These are phyloP conservation scores for Emydoidea blandingii DNA, from an alignment of 2,797 vertebrate genomes.

Conservation along the genomic window DNA sequence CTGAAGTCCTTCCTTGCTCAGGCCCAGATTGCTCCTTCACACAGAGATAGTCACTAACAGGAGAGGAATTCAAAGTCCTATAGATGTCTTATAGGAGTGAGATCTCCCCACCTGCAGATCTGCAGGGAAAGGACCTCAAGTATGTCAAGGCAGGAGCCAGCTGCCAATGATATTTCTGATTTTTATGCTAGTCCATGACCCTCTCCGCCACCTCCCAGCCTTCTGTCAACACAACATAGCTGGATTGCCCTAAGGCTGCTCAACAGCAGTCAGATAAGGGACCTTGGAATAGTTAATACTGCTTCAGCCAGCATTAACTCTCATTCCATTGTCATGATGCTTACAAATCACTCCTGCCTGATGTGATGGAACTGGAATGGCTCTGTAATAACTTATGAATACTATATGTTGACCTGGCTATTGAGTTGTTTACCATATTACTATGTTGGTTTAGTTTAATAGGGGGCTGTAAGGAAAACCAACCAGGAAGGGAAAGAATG, in stretches of 20 bases:
- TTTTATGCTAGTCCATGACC: neutral
- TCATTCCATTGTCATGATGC: neutral
- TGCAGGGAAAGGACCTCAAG: neutral
- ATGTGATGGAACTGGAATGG: neutral
- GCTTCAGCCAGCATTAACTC: neutral
- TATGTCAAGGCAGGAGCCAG: neutral
- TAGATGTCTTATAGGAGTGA: neutral
- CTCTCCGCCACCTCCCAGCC: neutral
- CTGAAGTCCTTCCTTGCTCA: neutral
- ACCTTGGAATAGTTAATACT: neutral
- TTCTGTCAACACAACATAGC: neutral
- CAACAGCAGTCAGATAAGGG: neutral
- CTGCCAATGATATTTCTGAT: neutral
- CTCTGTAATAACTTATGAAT: neutral
- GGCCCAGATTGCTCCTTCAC: neutral
- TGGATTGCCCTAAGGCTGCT: neutral
- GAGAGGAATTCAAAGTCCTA: neutral
- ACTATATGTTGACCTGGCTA: neutral
- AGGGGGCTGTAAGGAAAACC: neutral
- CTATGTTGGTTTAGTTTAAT: neutral
- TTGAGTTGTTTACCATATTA: neutral
- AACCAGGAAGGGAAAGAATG: neutral
- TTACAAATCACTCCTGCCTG: neutral
- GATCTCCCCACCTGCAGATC: fast-evolving
- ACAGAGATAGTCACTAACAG: neutral